Evolutionary conservation across 2,797 vertebrate species (phyloP), one percentile per base, ranked within the genome.

Genomic region (Myotis myotis): DNA sequence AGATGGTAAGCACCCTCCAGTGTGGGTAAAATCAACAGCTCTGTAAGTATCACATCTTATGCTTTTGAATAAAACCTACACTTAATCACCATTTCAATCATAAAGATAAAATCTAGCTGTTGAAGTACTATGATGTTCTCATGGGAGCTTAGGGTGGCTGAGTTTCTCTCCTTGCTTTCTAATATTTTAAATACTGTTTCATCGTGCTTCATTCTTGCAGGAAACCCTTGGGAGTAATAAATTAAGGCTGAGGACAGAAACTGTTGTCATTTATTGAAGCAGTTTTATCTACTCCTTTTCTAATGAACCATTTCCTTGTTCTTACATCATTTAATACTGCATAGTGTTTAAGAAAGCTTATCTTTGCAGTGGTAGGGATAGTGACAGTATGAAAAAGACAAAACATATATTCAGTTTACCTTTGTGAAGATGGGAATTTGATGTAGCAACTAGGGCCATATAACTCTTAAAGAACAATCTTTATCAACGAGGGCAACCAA

Each of bases 141-240:
- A 49, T 11, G 76, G 78, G 68, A 30, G 3, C 11, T 87, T 64
- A 70, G 12, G 17, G 25, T 51, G 49, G 16, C 4, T 89, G 80
- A 87, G 16, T 75, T 87, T 71, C 38, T 78, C 62, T 70, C 28
- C 49, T 89, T 62, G 87, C 6, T 76, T 85, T 47, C 55, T 49
- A 64, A 76, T 79, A 68, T 80, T 84, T 95, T 23, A 94, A 92
- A 53, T 47, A 44, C 9, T 90, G 30, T 28, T 75, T 75, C 38
- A 85, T 55, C 6, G 17, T 72, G 30, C 41, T 30, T 91, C 41
- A 47, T 20, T 87, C 23, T 70, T 70, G 3, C 25, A 60, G 33
- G 57, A 55, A 93, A 53, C 49, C 11, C 33, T 60, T 10, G 22
- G 70, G 23, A 81, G 8, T 68, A 22, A 92, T 49, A 93, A 78